Percentiles rank a stretch among this genome's conserved stretches.
Evolutionary conservation across 2,888 invertebrate species (phyloP).

Genomic region (Unio delphinus): DNA sequence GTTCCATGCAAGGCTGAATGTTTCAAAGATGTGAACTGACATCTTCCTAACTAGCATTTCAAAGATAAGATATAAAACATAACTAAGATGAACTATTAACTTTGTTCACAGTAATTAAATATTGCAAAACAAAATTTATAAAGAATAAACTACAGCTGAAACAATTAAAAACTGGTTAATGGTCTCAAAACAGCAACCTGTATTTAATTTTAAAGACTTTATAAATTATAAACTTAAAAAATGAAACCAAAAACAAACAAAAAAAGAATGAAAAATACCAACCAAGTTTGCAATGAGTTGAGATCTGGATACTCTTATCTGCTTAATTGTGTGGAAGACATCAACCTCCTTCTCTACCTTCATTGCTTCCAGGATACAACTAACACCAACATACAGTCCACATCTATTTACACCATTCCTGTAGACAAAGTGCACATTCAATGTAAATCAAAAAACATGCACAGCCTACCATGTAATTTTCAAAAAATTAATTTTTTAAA

Average conservation of each 20-base stretch:
- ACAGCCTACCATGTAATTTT: background rate
- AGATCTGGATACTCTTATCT: constrained; percentile 64
- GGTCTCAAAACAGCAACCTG: no score
- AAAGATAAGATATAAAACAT: no score
- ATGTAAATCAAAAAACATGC: background rate
- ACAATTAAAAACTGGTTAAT: no score
- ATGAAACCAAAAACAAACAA: constrained; percentile 77
- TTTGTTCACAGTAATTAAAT: no score
- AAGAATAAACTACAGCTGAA: no score
- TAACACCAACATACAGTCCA: constrained; percentile 66
- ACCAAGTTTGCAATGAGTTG: constrained; percentile 66
- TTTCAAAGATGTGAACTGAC: no score
- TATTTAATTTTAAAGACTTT: no score
- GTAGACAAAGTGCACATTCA: constrained; percentile 2
- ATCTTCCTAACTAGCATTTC: no score
- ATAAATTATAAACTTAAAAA: background rate
- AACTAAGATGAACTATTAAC: no score
- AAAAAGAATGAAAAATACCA: constrained; percentile 71
- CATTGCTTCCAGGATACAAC: constrained; percentile 65
- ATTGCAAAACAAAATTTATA: no score
- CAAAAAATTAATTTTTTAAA: no score
- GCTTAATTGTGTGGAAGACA: constrained; percentile 69
- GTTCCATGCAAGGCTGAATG: no score
- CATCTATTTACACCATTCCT: constrained; percentile 68
- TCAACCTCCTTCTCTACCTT: constrained; percentile 68